phyloP scores from a whole-genome alignment of 2,888 invertebrate genomes.

The Drosophila parthenogenetica region DNA sequence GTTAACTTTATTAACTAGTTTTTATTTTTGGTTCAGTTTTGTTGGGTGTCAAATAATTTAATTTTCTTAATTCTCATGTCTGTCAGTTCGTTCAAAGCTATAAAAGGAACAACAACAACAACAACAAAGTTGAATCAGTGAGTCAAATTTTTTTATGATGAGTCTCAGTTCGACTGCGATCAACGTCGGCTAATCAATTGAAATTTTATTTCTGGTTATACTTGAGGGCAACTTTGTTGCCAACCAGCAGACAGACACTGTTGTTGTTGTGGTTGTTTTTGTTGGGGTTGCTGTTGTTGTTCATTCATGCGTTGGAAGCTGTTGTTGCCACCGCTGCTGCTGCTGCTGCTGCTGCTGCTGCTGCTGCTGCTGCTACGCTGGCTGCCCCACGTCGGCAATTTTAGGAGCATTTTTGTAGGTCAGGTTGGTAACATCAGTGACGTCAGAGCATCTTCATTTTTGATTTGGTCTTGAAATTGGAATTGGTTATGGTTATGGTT shows the following conservation, averaged over 20 bases:
- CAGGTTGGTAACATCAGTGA: constrained; percentile 58
- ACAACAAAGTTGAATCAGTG: constrained; percentile 26
- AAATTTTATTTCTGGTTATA: constrained; percentile 52
- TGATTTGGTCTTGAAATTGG: constrained; percentile 4
- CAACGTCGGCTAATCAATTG: constrained; percentile 52
- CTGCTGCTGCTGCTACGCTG: constrained; percentile 10
- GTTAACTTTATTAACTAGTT: background rate
- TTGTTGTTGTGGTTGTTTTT: constrained; percentile 19
- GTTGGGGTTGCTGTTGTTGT: constrained; percentile 22
- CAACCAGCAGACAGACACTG: constrained; percentile 30
- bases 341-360: constrained; percentile 22
- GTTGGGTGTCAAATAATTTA: constrained; percentile 9
- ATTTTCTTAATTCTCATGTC: constrained; percentile 12
- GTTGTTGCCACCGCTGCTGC: background rate
- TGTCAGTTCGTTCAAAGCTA: background rate
- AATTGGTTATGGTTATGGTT: background rate
- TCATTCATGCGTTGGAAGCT: constrained; percentile 44
- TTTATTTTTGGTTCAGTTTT: background rate
- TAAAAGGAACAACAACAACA: background rate
- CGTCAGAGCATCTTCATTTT: constrained; percentile 45
- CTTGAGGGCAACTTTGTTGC: constrained; percentile 51
- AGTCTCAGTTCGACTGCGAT: constrained; percentile 32
- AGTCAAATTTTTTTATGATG: constrained; percentile 53
- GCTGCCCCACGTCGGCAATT: constrained; percentile 43
- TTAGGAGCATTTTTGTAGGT: constrained; percentile 62